These are phyloP conservation scores for Vollenhovia emeryi DNA, from an alignment of 1,140 invertebrate species.

Conservation along the genomic window DNA sequence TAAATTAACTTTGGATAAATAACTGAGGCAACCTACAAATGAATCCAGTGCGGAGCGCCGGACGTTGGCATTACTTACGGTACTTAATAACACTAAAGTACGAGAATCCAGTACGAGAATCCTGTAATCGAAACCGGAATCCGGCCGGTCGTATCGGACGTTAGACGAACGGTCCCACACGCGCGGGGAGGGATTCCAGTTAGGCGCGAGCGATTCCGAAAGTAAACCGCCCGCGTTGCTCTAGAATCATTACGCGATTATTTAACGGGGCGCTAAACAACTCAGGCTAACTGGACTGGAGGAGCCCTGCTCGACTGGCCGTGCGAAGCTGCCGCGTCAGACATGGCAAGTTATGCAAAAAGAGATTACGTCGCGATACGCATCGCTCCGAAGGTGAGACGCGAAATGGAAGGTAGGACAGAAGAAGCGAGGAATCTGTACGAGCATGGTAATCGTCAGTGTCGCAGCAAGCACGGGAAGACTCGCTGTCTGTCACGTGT, in stretches of 20 bases:
- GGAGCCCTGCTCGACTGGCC: conserved; percentile 39
- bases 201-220: conserved; percentile 52
- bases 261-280: conserved; percentile 70
- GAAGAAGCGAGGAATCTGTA: conserved; percentile 18
- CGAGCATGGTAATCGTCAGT: conserved; percentile 53
- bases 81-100: conserved; percentile 46
- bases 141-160: conserved; percentile 32
- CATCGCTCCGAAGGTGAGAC: conserved; percentile 1
- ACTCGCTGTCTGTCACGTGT: conserved; percentile 45
- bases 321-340: conserved; percentile 7
- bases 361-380: conserved; percentile 61
- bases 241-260: conserved; percentile 53
- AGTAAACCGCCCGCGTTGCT: conserved; percentile 38
- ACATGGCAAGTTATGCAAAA: conserved; percentile 77
- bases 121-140: conserved; percentile 59
- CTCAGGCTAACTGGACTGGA: conserved; percentile 65
- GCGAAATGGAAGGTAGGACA: conserved; percentile 10
- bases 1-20: conserved; percentile 20
- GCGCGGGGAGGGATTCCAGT: conserved; percentile 28
- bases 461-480: conserved; percentile 54
- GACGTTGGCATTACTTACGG: conserved; percentile 44
- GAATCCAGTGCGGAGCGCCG: conserved; percentile 6
- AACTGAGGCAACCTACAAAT: conserved; percentile 16
- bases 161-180: conserved; percentile 53
- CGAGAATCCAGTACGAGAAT: conserved; percentile 32